Evolutionary conservation across 2,888 invertebrate species (phyloP), one percentile per base, ranked within the genome.

Genomic region (Protula sp.): DNA sequence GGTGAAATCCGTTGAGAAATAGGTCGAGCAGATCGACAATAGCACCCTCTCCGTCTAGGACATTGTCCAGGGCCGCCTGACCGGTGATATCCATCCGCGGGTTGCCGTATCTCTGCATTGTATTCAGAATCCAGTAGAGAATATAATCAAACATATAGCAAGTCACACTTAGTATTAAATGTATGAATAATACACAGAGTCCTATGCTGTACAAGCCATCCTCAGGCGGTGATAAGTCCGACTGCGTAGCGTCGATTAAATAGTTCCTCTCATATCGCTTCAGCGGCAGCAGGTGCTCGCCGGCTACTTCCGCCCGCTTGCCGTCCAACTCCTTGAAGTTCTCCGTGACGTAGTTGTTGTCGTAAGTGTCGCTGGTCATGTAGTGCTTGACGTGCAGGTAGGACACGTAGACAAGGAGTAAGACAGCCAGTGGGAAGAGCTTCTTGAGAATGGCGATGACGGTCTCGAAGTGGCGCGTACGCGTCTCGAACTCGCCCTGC

Each of bases 331-430:
- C 50, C 22, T 58, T 60, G 56, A 75, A 74, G 30, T 64, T 63
- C 5, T 59, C 60, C 3, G 73, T 70, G 50, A 76, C 70, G 62
- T 75, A 76, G 27, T 70, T 60, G 57, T 76, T 75, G 59, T 76
- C 75, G 52, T 69, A 75, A 1, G 67, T 68, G 57, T 73, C 74
- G 55, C 70, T 69, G 14, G 67, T 67, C 24, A 71, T 64, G 62
- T 73, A 75, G 54, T 68, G 67, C 47, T 66, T 62, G 29, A 69
- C 55, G 59, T 69, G 64, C 2, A 51, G 19, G 56, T 65, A 67
- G 27, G 65, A 53, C 28, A 61, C 60, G 47, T 68, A 61, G 47
- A 67, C 47, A 2, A 69, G 60, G 14, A 66, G 38, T 19, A 69
- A 22, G 19, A 68, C 2, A 1, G 64, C 67, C 1, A 60, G 47